Percentiles rank a stretch among this genome's conserved stretches.
Evolutionary conservation across 2,797 vertebrate species (phyloP).

Genomic region (Cyclura pinguis): DNA sequence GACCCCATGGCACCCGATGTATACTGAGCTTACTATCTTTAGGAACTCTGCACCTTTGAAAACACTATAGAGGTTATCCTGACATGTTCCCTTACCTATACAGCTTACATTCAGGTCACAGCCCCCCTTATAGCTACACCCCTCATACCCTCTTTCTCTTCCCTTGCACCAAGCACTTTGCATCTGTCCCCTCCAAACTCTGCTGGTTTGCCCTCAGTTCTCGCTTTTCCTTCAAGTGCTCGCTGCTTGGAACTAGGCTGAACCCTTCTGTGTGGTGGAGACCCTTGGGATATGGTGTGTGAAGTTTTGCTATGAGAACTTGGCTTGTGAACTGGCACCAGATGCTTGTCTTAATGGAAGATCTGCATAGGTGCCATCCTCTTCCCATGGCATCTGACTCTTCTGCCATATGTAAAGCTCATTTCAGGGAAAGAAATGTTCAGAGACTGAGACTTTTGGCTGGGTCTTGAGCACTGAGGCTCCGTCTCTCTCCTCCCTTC

Average conservation of each 20-base stretch:
- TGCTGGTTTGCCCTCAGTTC: neutral
- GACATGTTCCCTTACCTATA: too few relatives aligned
- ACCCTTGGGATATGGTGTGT: neutral
- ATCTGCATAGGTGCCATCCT: neutral
- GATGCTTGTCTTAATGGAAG: neutral
- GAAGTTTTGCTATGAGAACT: neutral
- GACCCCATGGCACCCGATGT: neutral
- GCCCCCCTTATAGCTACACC: neutral
- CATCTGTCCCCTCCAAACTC: neutral
- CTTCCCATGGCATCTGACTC: neutral
- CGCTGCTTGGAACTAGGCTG: neutral
- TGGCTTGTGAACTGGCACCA: neutral
- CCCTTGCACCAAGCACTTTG: conserved; percentile 46
- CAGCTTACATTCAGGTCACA: neutral
- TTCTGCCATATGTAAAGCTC: neutral
- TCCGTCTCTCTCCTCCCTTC: neutral
- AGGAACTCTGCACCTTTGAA: neutral
- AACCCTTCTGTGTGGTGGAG: neutral
- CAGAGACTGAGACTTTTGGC: too few relatives aligned
- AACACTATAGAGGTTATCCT: neutral
- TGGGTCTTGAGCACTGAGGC: neutral
- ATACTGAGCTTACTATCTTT: neutral
- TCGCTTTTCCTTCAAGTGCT: neutral
- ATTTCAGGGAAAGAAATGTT: neutral
- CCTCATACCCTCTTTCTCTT: neutral